Conservation (phyloP, 2,797 vertebrate species). For the Aselliscus stoliczkanus region DNA sequence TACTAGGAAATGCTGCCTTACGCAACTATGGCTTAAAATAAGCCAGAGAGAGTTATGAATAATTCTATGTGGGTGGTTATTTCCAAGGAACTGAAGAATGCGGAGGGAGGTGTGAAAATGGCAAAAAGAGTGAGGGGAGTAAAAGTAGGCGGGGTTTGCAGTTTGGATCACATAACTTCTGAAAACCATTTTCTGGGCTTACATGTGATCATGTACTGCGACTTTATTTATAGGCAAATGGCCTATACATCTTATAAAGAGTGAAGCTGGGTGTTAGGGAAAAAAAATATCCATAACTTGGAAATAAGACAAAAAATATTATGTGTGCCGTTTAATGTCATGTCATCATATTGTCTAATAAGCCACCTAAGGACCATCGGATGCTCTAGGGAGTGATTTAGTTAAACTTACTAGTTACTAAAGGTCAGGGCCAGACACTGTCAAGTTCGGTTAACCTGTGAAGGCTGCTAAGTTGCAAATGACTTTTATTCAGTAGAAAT, state of each 20-base stretch:
- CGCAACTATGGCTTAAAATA: not conserved
- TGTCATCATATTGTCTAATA: not conserved
- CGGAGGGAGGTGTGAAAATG: not conserved
- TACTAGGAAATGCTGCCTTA: not conserved
- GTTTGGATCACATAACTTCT: not conserved
- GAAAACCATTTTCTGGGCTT: not conserved
- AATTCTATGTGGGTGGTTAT: not conserved
- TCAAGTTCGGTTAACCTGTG: not conserved
- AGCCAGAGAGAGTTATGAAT: not conserved
- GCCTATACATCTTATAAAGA: not conserved
- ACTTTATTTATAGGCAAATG: not conserved
- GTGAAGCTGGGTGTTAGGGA: not conserved
- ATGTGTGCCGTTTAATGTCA: not conserved
- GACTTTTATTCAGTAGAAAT: not conserved
- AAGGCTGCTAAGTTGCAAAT: not conserved
- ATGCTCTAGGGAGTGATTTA: not conserved
- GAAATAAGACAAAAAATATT: not conserved
- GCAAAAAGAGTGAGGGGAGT: not conserved
- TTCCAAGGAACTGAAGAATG: not conserved
- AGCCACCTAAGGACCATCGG: not conserved
- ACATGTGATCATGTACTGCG: not conserved
- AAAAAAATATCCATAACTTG: not conserved
- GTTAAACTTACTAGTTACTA: not conserved
- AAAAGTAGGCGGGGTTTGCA: not conserved
- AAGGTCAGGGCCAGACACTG: not conserved